phyloP scores from a whole-genome alignment of 2,888 invertebrate species.

The Apoda limacodes region DNA sequence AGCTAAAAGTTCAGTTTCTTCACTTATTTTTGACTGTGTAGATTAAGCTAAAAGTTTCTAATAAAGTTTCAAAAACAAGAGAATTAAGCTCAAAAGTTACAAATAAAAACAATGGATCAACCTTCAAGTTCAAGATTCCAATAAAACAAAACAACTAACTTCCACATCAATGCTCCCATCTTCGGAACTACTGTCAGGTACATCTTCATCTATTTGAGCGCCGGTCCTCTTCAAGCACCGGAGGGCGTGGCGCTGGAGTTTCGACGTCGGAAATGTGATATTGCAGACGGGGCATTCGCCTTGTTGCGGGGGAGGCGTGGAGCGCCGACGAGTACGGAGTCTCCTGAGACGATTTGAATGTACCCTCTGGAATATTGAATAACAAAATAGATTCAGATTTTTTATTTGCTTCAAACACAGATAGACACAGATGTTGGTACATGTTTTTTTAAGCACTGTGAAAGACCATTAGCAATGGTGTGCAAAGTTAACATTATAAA shows the following conservation, averaged over 20 bases:
- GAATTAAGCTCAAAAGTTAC: too few species aligned
- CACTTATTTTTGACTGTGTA: too few species aligned
- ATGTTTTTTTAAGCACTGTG: conserved; percentile 6
- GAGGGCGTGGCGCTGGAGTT: conserved; percentile 79
- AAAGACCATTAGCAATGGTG: too few species aligned
- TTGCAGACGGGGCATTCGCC: conserved; percentile 87
- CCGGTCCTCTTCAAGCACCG: conserved; percentile 62
- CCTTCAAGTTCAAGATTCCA: too few species aligned
- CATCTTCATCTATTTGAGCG: conserved; percentile 67
- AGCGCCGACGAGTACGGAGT: conserved; percentile 36
- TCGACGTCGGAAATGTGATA: conserved; percentile 70
- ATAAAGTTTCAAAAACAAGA: too few species aligned
- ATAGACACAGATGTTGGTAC: too few species aligned
- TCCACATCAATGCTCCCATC: conserved; percentile 88
- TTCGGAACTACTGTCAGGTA: conserved; percentile 64
- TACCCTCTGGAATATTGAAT: conserved; percentile 35
- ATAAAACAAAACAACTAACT: conserved; percentile 53
- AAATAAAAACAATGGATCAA: too few species aligned
- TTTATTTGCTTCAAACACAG: too few species aligned
- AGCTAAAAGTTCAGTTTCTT: too few species aligned
- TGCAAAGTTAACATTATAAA: too few species aligned
- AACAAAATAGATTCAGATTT: not conserved
- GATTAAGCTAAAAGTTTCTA: too few species aligned
- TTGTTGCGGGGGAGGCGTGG: conserved; percentile 44
- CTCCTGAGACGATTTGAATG: conserved; percentile 48